Evolutionary conservation across 2,888 invertebrate genomes (phyloP), one percentile per base, ranked within the genome.

Genomic region (Mythimna lalbum): DNA sequence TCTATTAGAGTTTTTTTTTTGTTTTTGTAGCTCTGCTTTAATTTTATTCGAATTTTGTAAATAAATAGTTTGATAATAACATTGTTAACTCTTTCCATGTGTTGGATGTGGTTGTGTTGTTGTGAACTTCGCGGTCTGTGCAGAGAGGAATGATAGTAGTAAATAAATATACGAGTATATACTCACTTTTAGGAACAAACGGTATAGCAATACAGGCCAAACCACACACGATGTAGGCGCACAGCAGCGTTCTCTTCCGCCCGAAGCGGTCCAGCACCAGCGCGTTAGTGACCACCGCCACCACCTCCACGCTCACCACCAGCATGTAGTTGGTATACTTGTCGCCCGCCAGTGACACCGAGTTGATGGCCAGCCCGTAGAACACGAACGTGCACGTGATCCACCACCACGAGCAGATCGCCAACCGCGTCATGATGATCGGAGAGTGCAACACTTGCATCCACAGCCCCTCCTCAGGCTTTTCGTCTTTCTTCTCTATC

Each of bases 371-470:
- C 67, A 98, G 93, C 0, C 98, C 98, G 88, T 98, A 98, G 91
- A 98, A 98, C 55, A 98, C 97, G 81, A 98, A 97, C 0, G 98
- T 97, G 84, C 97, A 98, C 0, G 98, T 97, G 55, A 98, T 97
- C 98, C 98, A 98, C 94, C 98, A 98, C 91, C 94, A 95, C 4
- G 95, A 95, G 66, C 95, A 95, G 23, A 95, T 94, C 2, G 92
- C 93, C 49, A 95, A 81, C 3, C 95, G 90, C 12, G 79, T 91
- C 93, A 94, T 93, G 55, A 95, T 94, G 27, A 95, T 93, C 0
- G 93, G 94, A 0, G 95, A 96, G 14, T 83, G 87, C 27, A 95
- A 63, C 75, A 95, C 94, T 74, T 94, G 94, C 79, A 88, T 90
- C 92, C 92, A 92, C 9, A 95, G 63, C 9, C 94, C 93, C 23